Evolutionary conservation across 2,113 vertebrate genomes (phyloP).

Genomic region (Xiphophorus hellerii): DNA sequence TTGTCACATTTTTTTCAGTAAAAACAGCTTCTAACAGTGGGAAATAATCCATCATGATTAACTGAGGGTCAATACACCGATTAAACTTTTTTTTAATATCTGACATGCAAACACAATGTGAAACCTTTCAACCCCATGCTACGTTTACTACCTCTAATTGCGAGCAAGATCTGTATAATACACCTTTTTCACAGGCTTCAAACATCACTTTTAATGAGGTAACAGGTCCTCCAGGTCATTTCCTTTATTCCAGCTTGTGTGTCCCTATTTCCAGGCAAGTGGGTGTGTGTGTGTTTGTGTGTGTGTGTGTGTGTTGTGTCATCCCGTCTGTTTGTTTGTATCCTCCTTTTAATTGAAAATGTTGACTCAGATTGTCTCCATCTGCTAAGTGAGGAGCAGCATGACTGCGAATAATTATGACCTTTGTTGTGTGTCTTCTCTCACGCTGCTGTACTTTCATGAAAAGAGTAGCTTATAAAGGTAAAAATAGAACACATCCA

Average conservation of each 20-base stretch:
- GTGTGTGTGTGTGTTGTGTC: slow-evolving; percentile 53
- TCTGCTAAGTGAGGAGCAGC: slow-evolving; percentile 75
- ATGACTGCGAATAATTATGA: slow-evolving; percentile 75
- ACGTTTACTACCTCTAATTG: slow-evolving; percentile 64
- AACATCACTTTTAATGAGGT: slow-evolving; percentile 81
- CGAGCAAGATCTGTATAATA: slow-evolving; percentile 78
- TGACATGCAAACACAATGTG: slow-evolving; percentile 42
- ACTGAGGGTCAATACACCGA: too few species aligned
- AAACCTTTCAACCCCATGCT: slow-evolving; percentile 51
- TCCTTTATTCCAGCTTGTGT: slow-evolving; percentile 59
- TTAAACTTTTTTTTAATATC: slow-evolving; percentile 12
- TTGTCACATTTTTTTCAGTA: too few species aligned
- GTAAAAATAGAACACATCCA: slow-evolving; percentile 10
- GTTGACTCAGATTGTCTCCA: slow-evolving; percentile 78
- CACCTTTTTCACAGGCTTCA: slow-evolving; percentile 68
- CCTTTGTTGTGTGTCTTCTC: slow-evolving; percentile 68
- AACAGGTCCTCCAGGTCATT: slow-evolving; percentile 79
- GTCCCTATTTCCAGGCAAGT: slow-evolving; percentile 32
- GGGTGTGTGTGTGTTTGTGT: slow-evolving; percentile 42
- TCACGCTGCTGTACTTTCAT: slow-evolving; percentile 33
- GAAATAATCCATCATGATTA: too few species aligned
- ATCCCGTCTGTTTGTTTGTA: slow-evolving; percentile 70
- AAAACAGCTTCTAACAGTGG: too few species aligned
- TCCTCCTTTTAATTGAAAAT: slow-evolving; percentile 77
- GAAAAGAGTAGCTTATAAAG: slow-evolving; percentile 27